These are phyloP conservation scores for Homarus gammarus DNA, from an alignment of 2,888 invertebrate genomes.

Conservation along the genomic window DNA sequence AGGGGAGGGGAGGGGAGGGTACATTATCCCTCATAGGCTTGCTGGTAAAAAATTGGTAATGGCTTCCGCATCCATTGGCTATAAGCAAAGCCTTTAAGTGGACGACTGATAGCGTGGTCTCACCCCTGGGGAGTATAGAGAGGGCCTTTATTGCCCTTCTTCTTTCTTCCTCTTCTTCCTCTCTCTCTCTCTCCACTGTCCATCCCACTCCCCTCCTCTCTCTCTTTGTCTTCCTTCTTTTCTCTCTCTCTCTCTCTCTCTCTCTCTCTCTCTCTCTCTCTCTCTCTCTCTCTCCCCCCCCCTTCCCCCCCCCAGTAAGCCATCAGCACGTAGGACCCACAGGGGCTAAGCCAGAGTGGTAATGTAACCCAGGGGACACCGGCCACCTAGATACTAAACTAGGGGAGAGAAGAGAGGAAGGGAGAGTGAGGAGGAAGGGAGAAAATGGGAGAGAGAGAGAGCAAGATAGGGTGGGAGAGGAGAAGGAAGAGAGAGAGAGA, in stretches of 20 bases:
- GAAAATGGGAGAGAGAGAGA: too few relatives aligned
- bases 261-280: background rate
- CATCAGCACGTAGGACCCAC: background rate
- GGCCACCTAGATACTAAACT: background rate
- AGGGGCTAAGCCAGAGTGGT: background rate
- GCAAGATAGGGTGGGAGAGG: too few relatives aligned
- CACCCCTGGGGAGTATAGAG: too few relatives aligned
- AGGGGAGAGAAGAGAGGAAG: constrained; percentile 18
- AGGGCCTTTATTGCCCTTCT: too few relatives aligned
- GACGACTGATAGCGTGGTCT: too few relatives aligned
- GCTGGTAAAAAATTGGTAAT: too few relatives aligned
- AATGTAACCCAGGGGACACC: background rate
- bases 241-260: background rate
- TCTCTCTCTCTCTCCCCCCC: background rate
- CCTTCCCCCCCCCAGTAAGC: background rate
- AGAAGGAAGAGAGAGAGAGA: too few relatives aligned
- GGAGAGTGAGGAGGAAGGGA: background rate
- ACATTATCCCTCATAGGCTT: too few relatives aligned
- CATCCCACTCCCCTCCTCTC: background rate
- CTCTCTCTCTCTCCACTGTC: background rate
- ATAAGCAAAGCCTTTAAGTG: too few relatives aligned
- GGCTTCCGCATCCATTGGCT: too few relatives aligned
- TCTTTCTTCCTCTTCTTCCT: too few relatives aligned
- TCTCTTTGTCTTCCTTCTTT: background rate
- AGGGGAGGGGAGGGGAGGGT: too few relatives aligned